Base-by-base conservation (phyloP, 2,797 vertebrate species). In the Mastacembelus armatus region DNA sequence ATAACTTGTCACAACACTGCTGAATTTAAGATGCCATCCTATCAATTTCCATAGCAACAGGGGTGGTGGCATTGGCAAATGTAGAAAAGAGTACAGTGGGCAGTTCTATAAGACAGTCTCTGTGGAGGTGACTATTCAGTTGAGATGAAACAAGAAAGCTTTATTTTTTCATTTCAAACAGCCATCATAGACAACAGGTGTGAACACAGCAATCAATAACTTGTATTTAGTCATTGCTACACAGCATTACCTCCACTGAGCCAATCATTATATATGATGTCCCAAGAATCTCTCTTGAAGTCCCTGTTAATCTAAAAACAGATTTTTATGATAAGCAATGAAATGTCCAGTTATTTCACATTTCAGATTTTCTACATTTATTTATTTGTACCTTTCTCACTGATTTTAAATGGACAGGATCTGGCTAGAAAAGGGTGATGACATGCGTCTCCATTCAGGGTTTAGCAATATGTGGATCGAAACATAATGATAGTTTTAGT, bases 1-100 rank as follows among this genome's bases (percentile, higher is more conserved):
- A 80, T 83, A 83, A 88, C 73, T 85, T 86, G 78, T 87, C 77
- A 81, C 65, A 85, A 76, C 74, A 78, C 39, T 67, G 80, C 45
- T n/a, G 16, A 69, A 84, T 68, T 66, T 35, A 55, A 66, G 70
- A 72, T 79, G 49, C 70, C 64, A 78, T 44, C 78, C 59, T 47
- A 78, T 88, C 72, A 76, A 83, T 88, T 80, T 72, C 74, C 68
- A 87, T 82, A 66, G 78, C 71, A 88, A 77, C 74, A 21, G 35
- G 66, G 32, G 71, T 29, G 27, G 48, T 60, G 58, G 67, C 57
- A 66, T 54, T 68, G 55, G 64, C 27, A 54, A 49, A 77, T 29
- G 51, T 43, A 51, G 29, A 54, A 40, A 62, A 58, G 21, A 54
- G 36, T 2, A 26, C 9, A 19, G 59, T 59, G 51, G 66, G 43